Base-by-base conservation (phyloP, 2,113 vertebrate species). In the Embiotoca jacksoni region DNA sequence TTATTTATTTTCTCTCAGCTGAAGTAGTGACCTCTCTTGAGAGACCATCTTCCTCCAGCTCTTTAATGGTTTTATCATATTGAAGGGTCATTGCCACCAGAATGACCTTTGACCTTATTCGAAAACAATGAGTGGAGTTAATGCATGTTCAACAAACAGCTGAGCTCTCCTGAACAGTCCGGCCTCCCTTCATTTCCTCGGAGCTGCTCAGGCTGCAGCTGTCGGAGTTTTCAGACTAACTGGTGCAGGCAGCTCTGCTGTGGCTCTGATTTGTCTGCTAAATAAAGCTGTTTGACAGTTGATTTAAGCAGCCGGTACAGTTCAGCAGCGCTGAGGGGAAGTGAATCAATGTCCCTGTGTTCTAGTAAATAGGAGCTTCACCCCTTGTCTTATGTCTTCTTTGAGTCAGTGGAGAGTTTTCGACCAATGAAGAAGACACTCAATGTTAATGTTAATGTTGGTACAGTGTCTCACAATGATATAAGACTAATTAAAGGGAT, bases 271-370 rank as follows among this genome's bases (percentile, higher is more conserved):
- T 69, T 7, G 39, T 52, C 23, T 56, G 62, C 50, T 69, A 32
- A 68, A 59, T 54, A 23, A 61, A 79, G 9, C 66, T 13, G 39
- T 59, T 37, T 65, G 59, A 69, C 59, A 9, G 35, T 36, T 65
- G 16, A 76, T 82, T 79, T 68, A 80, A 76, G 55, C 6, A 14
- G 2, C 37, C 37, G 33, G 69, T 54, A 54, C 36, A 55, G 57
- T 55, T 69, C 59, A n/a, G 52, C 61, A 41, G 1, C 73, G 9
- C n/a, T 3, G 49, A 68, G 39, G 41, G 54, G 32, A 65, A 69
- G 53, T 7, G 55, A 70, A 61, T 41, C 37, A 36, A 3, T 11
- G 53, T 13, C 6, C 58, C 7, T 8, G 32, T 69, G 23, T 53
- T 78, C 9, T n/a, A 68, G 59, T 13, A 36, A 37, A 37, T 23